Evolutionary conservation across 2,113 vertebrate species (phyloP), one percentile per base, ranked within the genome.

Genomic region (Gadus chalcogrammus): DNA sequence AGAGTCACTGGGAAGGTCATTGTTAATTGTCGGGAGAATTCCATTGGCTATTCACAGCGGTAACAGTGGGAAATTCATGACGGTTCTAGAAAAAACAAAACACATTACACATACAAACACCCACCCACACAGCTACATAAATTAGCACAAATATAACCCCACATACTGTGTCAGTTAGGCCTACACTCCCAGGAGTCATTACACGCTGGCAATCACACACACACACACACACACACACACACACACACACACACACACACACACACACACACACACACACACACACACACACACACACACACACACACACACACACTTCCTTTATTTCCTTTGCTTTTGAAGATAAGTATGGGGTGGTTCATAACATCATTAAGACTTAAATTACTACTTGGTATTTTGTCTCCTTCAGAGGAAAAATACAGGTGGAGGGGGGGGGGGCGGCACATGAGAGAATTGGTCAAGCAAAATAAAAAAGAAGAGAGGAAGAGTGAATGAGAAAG

Each of bases 21-120:
- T 79, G 78, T 80, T 63, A 70, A 82, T 75, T 83, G 74, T 83
- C 55, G 67, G 72, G 79, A 76, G 64, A 74, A 84, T 84, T 83
- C 85, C 81, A 82, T 64, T 66, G 15, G 56, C 81, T 76, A 84
- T 84, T 88, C 86, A 86, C 24, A 61, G 59, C 69, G 55, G 55
- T 48, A 80, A 81, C 78, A 88, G 77, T 65, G 53, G 61, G 79
- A 84, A 81, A 84, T 85, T 87, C 87, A 80, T 74, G 85, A 88
- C 70, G 75, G 64, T 88, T 87, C 81, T 75, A 79, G 75, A 79
- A 80, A 70, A 82, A 85, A 84, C 84, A 81, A 80, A 79, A 76
- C 81, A 76, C 65, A 63, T 12, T 61, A 59, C 58, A 65, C 60
- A 63, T 59, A 68, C 61, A 60, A 16, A 52, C 64, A 71, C 35